Conservation (phyloP, 2,888 invertebrate species). For the Spodoptera picta region DNA sequence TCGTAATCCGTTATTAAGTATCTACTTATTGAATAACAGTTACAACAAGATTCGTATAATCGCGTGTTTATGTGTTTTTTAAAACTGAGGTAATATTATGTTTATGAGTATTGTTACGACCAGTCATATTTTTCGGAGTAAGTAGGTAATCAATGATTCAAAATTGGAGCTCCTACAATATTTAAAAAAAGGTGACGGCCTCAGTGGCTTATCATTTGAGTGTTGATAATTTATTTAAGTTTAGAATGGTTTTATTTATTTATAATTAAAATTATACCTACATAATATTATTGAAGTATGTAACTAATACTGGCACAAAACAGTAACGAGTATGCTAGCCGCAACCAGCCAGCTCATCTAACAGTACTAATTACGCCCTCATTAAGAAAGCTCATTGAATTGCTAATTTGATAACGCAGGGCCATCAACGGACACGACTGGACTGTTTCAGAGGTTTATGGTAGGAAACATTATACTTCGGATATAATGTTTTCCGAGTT, state of each 20-base stretch:
- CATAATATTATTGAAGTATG: too few species aligned
- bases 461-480: conserved; percentile 1
- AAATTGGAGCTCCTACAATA: too few species aligned
- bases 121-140: too few species aligned
- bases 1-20: conserved; percentile 8
- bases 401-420: conserved; percentile 58
- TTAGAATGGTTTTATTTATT: too few species aligned
- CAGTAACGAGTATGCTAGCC: conserved; percentile 12
- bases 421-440: conserved; percentile 23
- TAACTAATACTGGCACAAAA: conserved; percentile 8
- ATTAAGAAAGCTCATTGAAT: conserved; percentile 72
- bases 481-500: too few species aligned
- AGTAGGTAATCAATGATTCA: too few species aligned
- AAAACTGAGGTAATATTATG: conserved; percentile 2
- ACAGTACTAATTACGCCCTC: conserved; percentile 69
- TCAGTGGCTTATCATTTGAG: too few species aligned
- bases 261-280: too few species aligned
- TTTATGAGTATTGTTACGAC: too few species aligned
- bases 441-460: conserved; percentile 23
- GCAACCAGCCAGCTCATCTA: conserved; percentile 21
- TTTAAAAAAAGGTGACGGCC: too few species aligned
- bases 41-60: conserved; percentile 9
- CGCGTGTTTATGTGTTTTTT: conserved; percentile 6
- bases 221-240: too few species aligned
- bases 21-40: conserved; percentile 8